Base-by-base conservation (phyloP, 92 coral and sea anemone genomes). In the Muricea muricata region DNA sequence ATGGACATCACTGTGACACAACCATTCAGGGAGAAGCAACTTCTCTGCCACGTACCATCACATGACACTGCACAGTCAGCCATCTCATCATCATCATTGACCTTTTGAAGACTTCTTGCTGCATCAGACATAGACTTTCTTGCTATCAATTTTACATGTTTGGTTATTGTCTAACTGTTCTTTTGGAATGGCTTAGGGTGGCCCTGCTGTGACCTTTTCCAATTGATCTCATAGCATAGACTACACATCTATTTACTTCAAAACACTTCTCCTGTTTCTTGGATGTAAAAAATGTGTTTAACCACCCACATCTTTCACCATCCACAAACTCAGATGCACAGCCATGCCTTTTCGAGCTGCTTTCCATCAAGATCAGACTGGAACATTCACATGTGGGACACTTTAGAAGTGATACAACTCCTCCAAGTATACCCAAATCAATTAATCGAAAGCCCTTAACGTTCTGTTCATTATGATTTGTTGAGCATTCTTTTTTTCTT, bases 201-300 rank as follows among this genome's bases (percentile, higher is more conserved):
- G n/a, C n/a, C n/a, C n/a, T n/a, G n/a, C n/a, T n/a, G n/a, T n/a
- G n/a, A n/a, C n/a, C n/a, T n/a, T n/a, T 89, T 89, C 13, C 86
- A 89, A 78, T 21, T 52, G 89, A 5, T 25, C 82, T 76, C 89
- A 88, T 84, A 0, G 82, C 5, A 72, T 84, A 89, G 41, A 85
- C 79, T 33, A 78, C 56, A 6, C 79, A 52, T 24, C 81, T 30
- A 42, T 78, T 88, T 10, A 88, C 92, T 65, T 88, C 92, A 68
- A 28, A 84, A n/a, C n/a, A n/a, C n/a, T n/a, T n/a, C n/a, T n/a
- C n/a, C n/a, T n/a, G n/a, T n/a, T n/a, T n/a, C n/a, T n/a, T n/a
- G n/a, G n/a, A n/a, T n/a, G n/a, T n/a, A n/a, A n/a, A n/a, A n/a
- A n/a, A n/a, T n/a, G n/a, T n/a, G n/a, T 65, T 21, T 41, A 1